A percentile compares a stretch with the other conserved stretches of the same genome.
phyloP scores from a whole-genome alignment of 2,113 vertebrate species.

The Eulacestoma nigropectus region DNA sequence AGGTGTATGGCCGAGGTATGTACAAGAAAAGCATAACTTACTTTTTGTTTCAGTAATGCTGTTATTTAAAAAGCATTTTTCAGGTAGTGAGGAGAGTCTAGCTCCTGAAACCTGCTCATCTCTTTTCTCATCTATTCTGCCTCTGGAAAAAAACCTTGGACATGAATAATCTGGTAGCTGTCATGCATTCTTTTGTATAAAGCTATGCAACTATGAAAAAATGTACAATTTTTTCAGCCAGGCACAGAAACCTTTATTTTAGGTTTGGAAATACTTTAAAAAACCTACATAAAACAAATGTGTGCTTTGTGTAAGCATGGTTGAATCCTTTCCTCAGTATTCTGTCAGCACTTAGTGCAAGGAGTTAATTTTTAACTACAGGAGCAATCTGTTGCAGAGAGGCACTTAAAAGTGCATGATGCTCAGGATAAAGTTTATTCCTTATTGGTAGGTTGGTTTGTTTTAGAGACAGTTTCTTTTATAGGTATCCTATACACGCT shows the following conservation, averaged over 20 bases:
- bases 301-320: not conserved
- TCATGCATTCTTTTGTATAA: not conserved
- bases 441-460: not conserved
- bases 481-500: not conserved
- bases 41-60: not conserved
- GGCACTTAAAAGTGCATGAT: not conserved
- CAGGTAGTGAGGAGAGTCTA: not conserved
- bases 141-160: not conserved
- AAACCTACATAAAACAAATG: not conserved
- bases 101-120: not conserved
- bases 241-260: not conserved
- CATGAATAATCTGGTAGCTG: not conserved
- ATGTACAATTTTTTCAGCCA: not conserved
- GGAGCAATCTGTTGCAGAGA: not conserved
- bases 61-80: not conserved
- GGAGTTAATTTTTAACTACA: not conserved
- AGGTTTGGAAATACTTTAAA: not conserved
- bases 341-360: not conserved
- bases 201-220: not conserved
- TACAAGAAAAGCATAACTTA: not conserved
- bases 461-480: not conserved
- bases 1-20: conserved; percentile 96
- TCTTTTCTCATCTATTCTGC: not conserved
- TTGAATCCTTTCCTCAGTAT: not conserved
- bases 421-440: not conserved